phyloP scores from a whole-genome alignment of 2,888 invertebrate species.

The Oscheius sp. region DNA sequence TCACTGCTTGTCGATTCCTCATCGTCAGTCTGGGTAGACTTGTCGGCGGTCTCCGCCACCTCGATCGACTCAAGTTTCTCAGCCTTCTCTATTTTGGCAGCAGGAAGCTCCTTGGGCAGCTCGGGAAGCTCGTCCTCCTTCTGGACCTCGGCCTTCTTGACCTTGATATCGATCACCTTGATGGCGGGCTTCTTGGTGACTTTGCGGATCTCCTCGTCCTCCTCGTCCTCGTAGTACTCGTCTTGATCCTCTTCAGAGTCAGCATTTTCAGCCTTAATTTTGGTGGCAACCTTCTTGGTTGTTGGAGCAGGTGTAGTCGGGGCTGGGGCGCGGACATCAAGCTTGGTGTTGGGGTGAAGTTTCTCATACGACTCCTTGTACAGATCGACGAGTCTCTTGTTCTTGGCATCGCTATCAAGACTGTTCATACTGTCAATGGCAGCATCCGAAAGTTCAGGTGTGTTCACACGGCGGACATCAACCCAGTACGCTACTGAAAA shows the following conservation, averaged over 20 bases:
- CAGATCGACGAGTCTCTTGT: constrained; percentile 64
- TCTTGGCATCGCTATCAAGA: constrained; percentile 58
- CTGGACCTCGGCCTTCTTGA: constrained; percentile 40
- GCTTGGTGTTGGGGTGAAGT: constrained; percentile 43
- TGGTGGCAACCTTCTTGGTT: background rate
- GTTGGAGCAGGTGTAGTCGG: constrained; percentile 38
- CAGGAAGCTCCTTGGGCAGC: constrained; percentile 9
- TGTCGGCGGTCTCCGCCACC: constrained; percentile 45
- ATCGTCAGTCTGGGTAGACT: constrained; percentile 53
- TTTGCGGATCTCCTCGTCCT: constrained; percentile 62
- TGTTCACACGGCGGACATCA: constrained; percentile 71
- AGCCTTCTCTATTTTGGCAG: constrained; percentile 35
- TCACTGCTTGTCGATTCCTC: constrained; percentile 51
- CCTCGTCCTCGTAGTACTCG: constrained; percentile 65
- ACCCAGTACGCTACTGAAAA: constrained; percentile 69
- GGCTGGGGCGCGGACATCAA: constrained; percentile 51
- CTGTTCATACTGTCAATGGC: constrained; percentile 45
- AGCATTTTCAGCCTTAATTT: constrained; percentile 29
- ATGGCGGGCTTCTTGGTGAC: constrained; percentile 42
- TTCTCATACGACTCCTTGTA: constrained; percentile 54
- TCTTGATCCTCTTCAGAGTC: constrained; percentile 63
- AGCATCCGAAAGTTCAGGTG: constrained; percentile 65
- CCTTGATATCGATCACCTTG: constrained; percentile 50
- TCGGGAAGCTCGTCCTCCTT: constrained; percentile 24
- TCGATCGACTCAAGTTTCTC: constrained; percentile 49